Conservation (phyloP, 2,113 vertebrate species). For the Microtus pennsylvanicus region DNA sequence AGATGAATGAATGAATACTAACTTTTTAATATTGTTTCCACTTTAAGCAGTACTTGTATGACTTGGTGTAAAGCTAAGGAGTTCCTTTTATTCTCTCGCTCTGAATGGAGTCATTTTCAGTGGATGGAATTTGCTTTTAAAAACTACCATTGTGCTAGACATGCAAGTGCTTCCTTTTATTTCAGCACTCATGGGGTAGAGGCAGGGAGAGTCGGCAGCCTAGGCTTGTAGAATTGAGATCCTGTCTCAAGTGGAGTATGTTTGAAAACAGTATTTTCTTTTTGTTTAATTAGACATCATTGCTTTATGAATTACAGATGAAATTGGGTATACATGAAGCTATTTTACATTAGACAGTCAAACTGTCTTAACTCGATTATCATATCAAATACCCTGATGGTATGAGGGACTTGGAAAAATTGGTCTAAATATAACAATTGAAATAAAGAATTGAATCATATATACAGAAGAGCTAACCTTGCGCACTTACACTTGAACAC, state of each 20-base stretch:
- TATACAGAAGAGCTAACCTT: background rate
- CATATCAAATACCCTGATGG: background rate
- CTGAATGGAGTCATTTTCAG: conserved; percentile 38
- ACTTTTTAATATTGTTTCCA: background rate
- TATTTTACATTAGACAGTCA: conserved; percentile 19
- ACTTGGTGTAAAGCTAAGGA: conserved; percentile 43
- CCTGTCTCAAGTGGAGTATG: background rate
- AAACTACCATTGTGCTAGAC: background rate
- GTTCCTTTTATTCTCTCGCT: too few species aligned
- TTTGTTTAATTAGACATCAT: background rate
- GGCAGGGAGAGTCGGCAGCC: background rate
- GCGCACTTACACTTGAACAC: background rate
- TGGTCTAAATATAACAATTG: background rate
- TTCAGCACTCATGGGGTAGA: too few species aligned
- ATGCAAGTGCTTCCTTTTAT: background rate
- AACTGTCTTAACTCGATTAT: background rate
- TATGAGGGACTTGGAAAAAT: background rate
- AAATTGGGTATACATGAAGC: conserved; percentile 17
- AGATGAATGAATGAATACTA: conserved; percentile 21
- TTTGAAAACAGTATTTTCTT: conserved; percentile 20
- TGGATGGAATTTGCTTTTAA: conserved; percentile 53
- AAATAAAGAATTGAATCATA: background rate
- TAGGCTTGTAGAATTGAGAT: background rate
- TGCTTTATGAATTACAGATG: conserved; percentile 43
- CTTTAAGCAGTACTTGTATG: background rate